Base-by-base conservation (phyloP, 2,888 invertebrate genomes). In the Acronicta alni region DNA sequence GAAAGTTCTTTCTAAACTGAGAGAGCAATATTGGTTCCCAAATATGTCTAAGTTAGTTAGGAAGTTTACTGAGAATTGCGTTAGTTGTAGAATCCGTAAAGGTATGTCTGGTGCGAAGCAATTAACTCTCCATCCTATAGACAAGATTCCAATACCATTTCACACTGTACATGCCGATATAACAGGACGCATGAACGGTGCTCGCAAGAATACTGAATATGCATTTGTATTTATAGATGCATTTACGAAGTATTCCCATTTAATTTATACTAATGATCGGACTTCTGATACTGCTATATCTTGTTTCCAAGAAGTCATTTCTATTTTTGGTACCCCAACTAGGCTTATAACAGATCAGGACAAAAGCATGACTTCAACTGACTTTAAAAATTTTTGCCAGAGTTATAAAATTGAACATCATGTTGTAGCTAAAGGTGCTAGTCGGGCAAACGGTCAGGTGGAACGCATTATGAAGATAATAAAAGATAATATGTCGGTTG, bases 261-360 rank as follows among this genome's bases (percentile, higher is more conserved):
- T 45, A 17, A 45, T 45, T 32, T 45, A 45, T 17, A 45, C 45
- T 12, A 45, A 45, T 14, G 45, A 43, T 15, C 43, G 43, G 8
- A 43, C 43, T 7, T 15, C 8, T 15, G 23, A 43, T 15, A 43
- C 43, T 8, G 43, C 43, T 1, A 43, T 23, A 9, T 26, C 23
- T 17, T 45, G 45, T 17, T 45, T 45, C 17, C 32, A 18, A 10
- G n/a, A 30, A 6, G 9, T 39, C 0, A 41, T 49, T 14, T 2
- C 51, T 10, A 20, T 51, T 12, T 51, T 51, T 5, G 51, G 51
- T 4, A 14, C 42, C 5, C 51, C 51, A n/a, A 10, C 49, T 0
- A 26, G 39, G 4, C 9, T 49, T 9, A 49, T 49, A 17, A 26
- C 49, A 4, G 49, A 49, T 15, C 51, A 51, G 12, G 51, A 42